phyloP scores from a whole-genome alignment of 2,797 vertebrate genomes.

The Pantherophis alleghaniensis region DNA sequence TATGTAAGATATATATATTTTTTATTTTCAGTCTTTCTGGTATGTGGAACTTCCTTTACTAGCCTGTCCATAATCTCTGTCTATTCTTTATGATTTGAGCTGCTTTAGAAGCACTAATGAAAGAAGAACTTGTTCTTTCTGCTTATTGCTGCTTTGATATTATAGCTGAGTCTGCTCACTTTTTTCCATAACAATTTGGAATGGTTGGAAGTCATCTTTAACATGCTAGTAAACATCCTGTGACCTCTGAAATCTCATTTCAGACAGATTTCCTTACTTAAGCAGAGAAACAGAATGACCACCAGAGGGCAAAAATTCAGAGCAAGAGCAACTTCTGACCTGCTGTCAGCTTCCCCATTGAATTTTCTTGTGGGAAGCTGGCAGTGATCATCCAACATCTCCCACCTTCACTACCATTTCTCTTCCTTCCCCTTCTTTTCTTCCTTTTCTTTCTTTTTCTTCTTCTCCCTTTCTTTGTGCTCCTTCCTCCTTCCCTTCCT shows the following conservation, averaged over 20 bases:
- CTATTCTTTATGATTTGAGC: neutral
- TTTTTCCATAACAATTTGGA: slow-evolving; percentile 20
- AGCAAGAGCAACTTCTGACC: neutral
- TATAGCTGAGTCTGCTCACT: slow-evolving; percentile 37
- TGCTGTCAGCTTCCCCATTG: neutral
- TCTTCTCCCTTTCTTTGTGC: neutral
- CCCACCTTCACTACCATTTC: neutral
- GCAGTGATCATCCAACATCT: neutral
- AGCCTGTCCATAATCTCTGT: neutral
- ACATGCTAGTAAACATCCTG: neutral
- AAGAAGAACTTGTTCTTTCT: neutral
- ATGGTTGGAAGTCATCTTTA: slow-evolving; percentile 21
- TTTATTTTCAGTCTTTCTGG: neutral
- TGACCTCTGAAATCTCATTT: neutral
- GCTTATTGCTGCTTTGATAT: neutral
- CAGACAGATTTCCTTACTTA: neutral
- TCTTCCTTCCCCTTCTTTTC: neutral
- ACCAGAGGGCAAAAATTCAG: neutral
- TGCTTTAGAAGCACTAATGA: neutral
- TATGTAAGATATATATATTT: neutral
- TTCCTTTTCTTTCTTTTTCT: neutral
- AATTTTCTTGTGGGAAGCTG: neutral
- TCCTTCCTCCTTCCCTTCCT: neutral
- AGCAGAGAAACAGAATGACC: neutral
- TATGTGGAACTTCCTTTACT: neutral